phyloP scores from a whole-genome alignment of 2,797 vertebrate species.

The Spinibarbus caldwelli region DNA sequence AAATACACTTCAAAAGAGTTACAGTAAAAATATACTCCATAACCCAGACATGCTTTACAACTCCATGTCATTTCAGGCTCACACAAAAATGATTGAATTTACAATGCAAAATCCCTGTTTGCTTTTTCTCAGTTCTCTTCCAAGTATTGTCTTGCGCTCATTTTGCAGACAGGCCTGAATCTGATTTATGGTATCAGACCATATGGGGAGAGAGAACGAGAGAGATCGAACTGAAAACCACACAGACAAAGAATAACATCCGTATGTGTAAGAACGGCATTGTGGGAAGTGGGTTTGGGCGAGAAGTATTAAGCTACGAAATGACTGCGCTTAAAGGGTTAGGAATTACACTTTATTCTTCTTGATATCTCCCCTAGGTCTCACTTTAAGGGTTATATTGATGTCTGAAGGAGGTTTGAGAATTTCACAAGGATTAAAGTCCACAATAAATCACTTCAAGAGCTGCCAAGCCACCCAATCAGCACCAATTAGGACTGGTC shows the following conservation, averaged over 20 bases:
- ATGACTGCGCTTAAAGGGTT: not conserved
- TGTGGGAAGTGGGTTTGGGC: slow-evolving; percentile 7
- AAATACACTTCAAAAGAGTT: slow-evolving; percentile 46
- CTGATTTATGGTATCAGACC: slow-evolving; percentile 31
- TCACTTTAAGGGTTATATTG: slow-evolving; percentile 2
- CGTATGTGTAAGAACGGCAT: not conserved
- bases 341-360: not conserved
- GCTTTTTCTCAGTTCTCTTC: slow-evolving; percentile 5
- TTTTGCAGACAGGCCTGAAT: not conserved
- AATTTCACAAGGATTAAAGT: slow-evolving; percentile 10
- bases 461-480: slow-evolving; percentile 68
- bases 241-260: slow-evolving; percentile 44
- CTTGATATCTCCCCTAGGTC: slow-evolving; percentile 15
- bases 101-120: slow-evolving; percentile 22
- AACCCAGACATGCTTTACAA: slow-evolving; percentile 50
- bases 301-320: slow-evolving; percentile 1
- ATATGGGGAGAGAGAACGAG: not conserved
- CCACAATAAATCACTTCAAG: slow-evolving; percentile 72
- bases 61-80: slow-evolving; percentile 18
- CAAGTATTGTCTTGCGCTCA: slow-evolving; percentile 1
- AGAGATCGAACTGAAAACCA: not conserved
- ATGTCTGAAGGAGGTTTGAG: not conserved
- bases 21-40: slow-evolving; percentile 22
- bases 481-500: slow-evolving; percentile 68
- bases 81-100: slow-evolving; percentile 26